Conservation (phyloP, 1,140 invertebrate species). For the Drosophila pruinosa region DNA sequence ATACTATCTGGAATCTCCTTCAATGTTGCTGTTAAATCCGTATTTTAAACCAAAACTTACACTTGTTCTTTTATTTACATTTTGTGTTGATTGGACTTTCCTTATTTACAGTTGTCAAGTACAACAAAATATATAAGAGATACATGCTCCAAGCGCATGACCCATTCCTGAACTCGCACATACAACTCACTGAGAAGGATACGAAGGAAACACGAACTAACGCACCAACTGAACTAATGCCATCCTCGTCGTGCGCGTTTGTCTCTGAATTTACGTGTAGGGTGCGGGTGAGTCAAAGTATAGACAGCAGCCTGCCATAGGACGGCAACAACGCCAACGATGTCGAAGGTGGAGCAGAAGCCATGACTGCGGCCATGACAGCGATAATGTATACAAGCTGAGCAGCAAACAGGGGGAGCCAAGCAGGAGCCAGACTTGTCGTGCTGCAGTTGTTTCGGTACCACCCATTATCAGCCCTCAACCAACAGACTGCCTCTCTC, state of each 20-base stretch:
- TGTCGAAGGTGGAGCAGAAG: constrained; percentile 82
- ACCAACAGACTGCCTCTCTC: constrained; percentile 25
- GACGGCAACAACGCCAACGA: constrained; percentile 69
- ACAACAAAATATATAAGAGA: constrained; percentile 40
- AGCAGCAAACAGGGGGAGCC: constrained; percentile 1
- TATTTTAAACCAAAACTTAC: constrained; percentile 49
- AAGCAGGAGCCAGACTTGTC: constrained; percentile 41
- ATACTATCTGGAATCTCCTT: constrained; percentile 13
- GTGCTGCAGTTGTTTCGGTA: constrained; percentile 53
- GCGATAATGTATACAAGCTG: constrained; percentile 72
- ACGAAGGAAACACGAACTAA: constrained; percentile 69
- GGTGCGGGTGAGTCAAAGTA: constrained; percentile 71
- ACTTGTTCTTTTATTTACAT: constrained; percentile 68
- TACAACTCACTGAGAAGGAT: constrained; percentile 38
- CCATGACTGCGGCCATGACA: constrained; percentile 81
- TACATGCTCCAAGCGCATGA: constrained; percentile 73
- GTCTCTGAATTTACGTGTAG: constrained; percentile 33
- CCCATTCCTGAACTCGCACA: constrained; percentile 78
- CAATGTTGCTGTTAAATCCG: constrained; percentile 31
- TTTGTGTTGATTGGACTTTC: constrained; percentile 8
- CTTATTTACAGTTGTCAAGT: constrained; percentile 54
- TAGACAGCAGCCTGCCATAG: constrained; percentile 78
- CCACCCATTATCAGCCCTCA: constrained; percentile 22
- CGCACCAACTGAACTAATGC: constrained; percentile 67
- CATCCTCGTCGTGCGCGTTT: constrained; percentile 55